Conservation (phyloP, 2,888 invertebrate species). For the Thumatha senex region DNA sequence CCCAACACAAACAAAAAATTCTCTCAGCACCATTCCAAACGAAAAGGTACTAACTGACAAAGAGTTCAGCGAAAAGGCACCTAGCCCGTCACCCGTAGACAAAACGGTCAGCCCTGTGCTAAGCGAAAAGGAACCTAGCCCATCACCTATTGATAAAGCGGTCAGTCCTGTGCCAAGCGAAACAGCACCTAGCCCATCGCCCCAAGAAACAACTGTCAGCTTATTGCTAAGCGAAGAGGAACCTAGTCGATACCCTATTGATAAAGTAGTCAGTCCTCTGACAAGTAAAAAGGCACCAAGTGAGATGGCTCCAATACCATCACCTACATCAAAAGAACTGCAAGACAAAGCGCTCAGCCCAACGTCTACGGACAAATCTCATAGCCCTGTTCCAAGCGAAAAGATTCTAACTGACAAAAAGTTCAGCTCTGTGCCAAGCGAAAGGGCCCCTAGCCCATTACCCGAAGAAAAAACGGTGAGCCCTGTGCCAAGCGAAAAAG, state of each 20-base stretch:
- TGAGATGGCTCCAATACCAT: neutral
- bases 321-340: neutral
- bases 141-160: neutral
- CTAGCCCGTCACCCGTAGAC: constrained; percentile 5
- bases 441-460: constrained; percentile 2
- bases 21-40: neutral
- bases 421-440: neutral
- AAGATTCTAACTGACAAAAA: constrained; percentile 7
- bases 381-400: neutral
- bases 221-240: too few species aligned
- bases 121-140: constrained; percentile 6
- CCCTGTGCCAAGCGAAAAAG: neutral
- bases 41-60: constrained; percentile 4
- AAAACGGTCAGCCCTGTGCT: constrained; percentile 9
- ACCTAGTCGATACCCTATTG: neutral
- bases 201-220: constrained; percentile 1
- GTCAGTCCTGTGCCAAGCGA: neutral
- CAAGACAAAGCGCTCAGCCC: constrained; percentile 6
- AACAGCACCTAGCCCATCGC: neutral
- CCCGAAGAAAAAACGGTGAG: neutral
- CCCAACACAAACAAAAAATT: neutral
- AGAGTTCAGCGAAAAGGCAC: constrained; percentile 7
- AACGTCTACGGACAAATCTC: neutral
- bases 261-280: neutral
- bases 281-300: neutral